phyloP scores from a whole-genome alignment of 2,113 vertebrate genomes.

The Clarias gariepinus region DNA sequence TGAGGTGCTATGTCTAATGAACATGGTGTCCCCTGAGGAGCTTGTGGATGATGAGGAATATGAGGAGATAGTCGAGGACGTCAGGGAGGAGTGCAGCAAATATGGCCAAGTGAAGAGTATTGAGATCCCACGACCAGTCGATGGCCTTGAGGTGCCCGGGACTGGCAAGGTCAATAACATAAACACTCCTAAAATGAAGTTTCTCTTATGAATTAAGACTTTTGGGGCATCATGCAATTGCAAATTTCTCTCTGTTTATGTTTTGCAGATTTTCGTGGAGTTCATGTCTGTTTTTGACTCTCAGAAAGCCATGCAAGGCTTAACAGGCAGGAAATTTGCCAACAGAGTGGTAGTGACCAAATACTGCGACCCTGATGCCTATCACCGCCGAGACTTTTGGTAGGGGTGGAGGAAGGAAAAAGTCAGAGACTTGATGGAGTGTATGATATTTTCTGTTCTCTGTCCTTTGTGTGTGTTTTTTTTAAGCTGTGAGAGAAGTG shows the following conservation, averaged over 20 bases:
- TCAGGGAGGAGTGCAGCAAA: slow-evolving; percentile 89
- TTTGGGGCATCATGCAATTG: not conserved
- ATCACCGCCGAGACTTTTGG: slow-evolving; percentile 92
- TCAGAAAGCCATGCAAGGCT: slow-evolving; percentile 94
- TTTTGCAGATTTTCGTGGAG: slow-evolving; percentile 87
- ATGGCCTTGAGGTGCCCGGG: slow-evolving; percentile 88
- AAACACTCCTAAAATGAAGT: not conserved
- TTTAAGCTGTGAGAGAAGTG: not conserved
- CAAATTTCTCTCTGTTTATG: not conserved
- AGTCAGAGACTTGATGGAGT: slow-evolving; percentile 46
- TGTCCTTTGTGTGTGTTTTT: slow-evolving; percentile 55
- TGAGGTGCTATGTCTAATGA: slow-evolving; percentile 91
- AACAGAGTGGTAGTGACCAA: slow-evolving; percentile 94
- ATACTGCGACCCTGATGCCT: slow-evolving; percentile 92
- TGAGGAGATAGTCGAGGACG: slow-evolving; percentile 90
- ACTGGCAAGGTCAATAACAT: slow-evolving; percentile 81
- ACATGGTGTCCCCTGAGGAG: slow-evolving; percentile 92
- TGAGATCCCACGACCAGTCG: slow-evolving; percentile 89
- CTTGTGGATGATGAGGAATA: slow-evolving; percentile 90
- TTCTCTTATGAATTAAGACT: not conserved
- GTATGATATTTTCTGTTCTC: slow-evolving; percentile 54
- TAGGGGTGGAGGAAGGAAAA: slow-evolving; percentile 60
- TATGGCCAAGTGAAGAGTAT: slow-evolving; percentile 91
- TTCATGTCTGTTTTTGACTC: slow-evolving; percentile 91
- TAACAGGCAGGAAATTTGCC: slow-evolving; percentile 91